These are phyloP conservation scores for Callinectes sapidus DNA, from an alignment of 2,888 invertebrate genomes.

Conservation along the genomic window DNA sequence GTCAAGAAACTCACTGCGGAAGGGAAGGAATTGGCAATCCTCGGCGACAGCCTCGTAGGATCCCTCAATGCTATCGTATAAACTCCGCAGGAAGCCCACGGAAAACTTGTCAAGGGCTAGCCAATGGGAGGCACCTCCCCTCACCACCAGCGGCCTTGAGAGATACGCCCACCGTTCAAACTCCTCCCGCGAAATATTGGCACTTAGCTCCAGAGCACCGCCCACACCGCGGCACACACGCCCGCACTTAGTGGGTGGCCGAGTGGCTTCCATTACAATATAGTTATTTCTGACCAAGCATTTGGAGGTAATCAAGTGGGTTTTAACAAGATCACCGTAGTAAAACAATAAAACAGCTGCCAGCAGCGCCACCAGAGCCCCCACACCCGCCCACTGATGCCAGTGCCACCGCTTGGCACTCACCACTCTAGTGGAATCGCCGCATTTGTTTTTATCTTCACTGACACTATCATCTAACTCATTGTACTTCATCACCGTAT, in stretches of 20 bases:
- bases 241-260: slow-evolving; percentile 87
- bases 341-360: neutral
- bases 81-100: slow-evolving; percentile 74
- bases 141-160: slow-evolving; percentile 87
- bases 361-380: neutral
- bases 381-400: slow-evolving; percentile 26
- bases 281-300: slow-evolving; percentile 90
- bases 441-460: neutral
- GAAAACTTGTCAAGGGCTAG: slow-evolving; percentile 80
- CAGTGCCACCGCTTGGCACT: slow-evolving; percentile 50
- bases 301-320: slow-evolving; percentile 76
- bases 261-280: slow-evolving; percentile 89
- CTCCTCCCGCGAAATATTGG: slow-evolving; percentile 78
- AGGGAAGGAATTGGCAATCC: slow-evolving; percentile 91
- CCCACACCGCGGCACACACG: slow-evolving; percentile 72
- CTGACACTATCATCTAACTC: neutral
- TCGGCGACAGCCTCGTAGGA: slow-evolving; percentile 86
- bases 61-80: slow-evolving; percentile 76
- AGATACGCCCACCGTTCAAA: slow-evolving; percentile 87
- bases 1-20: slow-evolving; percentile 87
- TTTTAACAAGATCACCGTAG: neutral
- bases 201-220: slow-evolving; percentile 71
- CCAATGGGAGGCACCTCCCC: slow-evolving; percentile 86
- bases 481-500: neutral
- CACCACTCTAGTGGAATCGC: slow-evolving; percentile 7